Percentiles rank a stretch among this genome's conserved stretches.
These are phyloP conservation scores for Archips crataeganus DNA, from an alignment of 2,888 invertebrate genomes.

Conservation along the genomic window DNA sequence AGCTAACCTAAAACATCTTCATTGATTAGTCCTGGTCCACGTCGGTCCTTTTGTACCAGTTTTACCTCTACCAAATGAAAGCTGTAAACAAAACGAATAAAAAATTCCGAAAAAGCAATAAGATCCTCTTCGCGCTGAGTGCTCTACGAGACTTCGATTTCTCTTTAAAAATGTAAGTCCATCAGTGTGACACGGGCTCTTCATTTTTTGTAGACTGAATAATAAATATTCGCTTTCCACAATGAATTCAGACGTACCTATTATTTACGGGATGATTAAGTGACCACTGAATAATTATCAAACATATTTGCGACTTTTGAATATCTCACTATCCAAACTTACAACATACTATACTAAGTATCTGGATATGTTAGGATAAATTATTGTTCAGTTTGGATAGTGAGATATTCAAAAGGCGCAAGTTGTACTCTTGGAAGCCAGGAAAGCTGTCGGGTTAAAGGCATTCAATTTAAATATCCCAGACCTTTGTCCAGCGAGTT, in stretches of 20 bases:
- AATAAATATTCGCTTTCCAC: conserved; percentile 39
- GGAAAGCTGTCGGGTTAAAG: conserved; percentile 71
- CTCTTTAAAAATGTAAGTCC: conserved; percentile 61
- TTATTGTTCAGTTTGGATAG: background rate
- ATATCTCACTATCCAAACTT: no score
- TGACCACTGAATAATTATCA: conserved; percentile 32
- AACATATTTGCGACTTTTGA: background rate
- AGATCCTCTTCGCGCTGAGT: conserved; percentile 51
- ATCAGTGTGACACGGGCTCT: conserved; percentile 56
- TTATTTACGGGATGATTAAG: conserved; percentile 30
- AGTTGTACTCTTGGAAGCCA: conserved; percentile 21
- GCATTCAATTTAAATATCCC: conserved; percentile 78
- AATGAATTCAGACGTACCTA: conserved; percentile 24
- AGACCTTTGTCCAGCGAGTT: conserved; percentile 79
- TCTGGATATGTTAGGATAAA: background rate
- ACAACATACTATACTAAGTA: background rate
- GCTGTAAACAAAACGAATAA: conserved; percentile 49
- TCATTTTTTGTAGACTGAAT: conserved; percentile 48
- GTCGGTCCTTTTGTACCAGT: conserved; percentile 13
- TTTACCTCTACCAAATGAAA: conserved; percentile 30
- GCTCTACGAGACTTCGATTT: conserved; percentile 54
- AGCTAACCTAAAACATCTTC: background rate
- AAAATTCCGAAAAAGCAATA: conserved; percentile 50
- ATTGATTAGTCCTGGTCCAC: conserved; percentile 3
- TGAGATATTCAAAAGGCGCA: conserved; percentile 6